Evolutionary conservation across 2,888 invertebrate genomes (phyloP).

Genomic region (Coleophora flavipennella): DNA sequence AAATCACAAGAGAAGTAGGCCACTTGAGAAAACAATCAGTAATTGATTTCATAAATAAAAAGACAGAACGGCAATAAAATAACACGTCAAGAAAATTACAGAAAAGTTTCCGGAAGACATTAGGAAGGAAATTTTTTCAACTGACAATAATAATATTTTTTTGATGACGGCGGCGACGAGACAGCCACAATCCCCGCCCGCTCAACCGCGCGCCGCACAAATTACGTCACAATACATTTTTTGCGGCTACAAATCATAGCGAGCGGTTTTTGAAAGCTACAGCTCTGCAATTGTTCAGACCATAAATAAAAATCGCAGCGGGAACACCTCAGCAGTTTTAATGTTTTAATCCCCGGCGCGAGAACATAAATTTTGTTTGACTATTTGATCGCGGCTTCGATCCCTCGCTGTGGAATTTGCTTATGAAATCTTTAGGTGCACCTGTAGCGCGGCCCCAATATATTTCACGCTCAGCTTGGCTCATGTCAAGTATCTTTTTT

Average conservation of each 20-base stretch:
- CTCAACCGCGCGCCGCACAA: constrained; percentile 15
- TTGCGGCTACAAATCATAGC: constrained; percentile 42
- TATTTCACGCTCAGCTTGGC: too few species aligned
- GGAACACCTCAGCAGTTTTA: constrained; percentile 62
- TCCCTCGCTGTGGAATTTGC: constrained; percentile 19
- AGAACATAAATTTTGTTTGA: constrained; percentile 52
- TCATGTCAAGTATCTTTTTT: too few species aligned
- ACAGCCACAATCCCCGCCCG: constrained; percentile 19
- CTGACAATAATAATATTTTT: constrained; percentile 26
- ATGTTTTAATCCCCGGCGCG: constrained; percentile 52
- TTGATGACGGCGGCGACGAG: constrained; percentile 23
- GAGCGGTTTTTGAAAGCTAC: constrained; percentile 35
- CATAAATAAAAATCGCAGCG: constrained; percentile 55
- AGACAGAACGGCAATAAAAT: too few species aligned
- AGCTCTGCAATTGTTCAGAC: constrained; percentile 42
- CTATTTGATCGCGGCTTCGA: constrained; percentile 35
- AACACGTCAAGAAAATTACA: too few species aligned
- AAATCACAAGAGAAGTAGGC: too few species aligned
- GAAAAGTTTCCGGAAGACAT: constrained; percentile 1
- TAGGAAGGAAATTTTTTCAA: neutral
- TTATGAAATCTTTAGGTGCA: constrained; percentile 5
- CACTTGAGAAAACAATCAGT: too few species aligned
- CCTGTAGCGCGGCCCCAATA: neutral
- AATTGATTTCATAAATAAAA: too few species aligned
- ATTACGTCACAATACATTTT: constrained; percentile 29